Evolutionary conservation across 2,888 invertebrate species (phyloP), one percentile per base, ranked within the genome.

Genomic region (Microdon myrmicae): DNA sequence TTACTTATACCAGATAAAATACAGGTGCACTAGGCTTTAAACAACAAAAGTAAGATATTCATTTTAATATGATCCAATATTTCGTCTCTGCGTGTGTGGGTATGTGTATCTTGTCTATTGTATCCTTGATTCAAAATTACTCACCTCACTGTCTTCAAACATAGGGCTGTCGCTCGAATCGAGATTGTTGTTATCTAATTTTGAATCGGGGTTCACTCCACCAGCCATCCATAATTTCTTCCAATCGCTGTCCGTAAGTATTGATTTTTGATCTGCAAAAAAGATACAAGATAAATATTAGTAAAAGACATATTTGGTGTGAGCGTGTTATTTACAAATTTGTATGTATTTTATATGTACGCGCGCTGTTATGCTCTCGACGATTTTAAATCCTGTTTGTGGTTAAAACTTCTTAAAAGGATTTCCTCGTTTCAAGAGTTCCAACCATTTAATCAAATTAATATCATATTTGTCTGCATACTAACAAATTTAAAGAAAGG

Each of bases 181-280:
- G 29, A 80, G 72, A 73, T 75, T 78, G 56, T 71, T 71, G 72
- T 79, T 79, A 74, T 75, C 76, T 73, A 75, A 76, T 74, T 79
- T 79, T 69, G 78, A 72, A 68, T 77, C 79, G 68, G 76, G 73
- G 74, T 73, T 78, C 71, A 78, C 74, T 71, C 75, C 78, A 66
- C 77, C 76, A 69, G 77, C 77, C 77, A 79, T 78, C 79, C 79
- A 79, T 73, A 80, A 72, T 68, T 79, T 80, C 72, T 79, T 80
- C 80, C 80, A 80, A 69, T 80, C 80, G 73, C 75, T 79, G 73
- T 80, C 79, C 72, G 80, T 80, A 69, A 80, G 75, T 75, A 80
- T 79, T 73, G 80, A 79, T 74, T 80, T 80, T 75, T 80, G 79
- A 72, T 79, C 80, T 80, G 74, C 19, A 73, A 75, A 67, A 47